These are phyloP conservation scores for Sebastes steindachneri DNA, from an alignment of 2,797 vertebrate genomes.

Conservation along the genomic window DNA sequence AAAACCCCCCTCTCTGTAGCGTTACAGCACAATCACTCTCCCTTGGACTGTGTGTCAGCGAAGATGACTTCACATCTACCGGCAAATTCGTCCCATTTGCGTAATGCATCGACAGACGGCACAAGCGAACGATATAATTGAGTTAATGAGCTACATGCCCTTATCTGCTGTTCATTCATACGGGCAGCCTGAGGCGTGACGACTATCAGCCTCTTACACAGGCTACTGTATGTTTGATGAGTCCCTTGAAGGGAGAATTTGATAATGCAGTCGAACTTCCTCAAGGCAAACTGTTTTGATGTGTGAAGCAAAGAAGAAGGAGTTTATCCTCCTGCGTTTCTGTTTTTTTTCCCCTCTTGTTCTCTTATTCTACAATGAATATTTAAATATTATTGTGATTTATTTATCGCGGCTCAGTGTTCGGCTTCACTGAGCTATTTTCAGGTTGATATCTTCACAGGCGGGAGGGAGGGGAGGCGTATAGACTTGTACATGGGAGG, in stretches of 20 bases:
- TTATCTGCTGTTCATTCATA: constrained; percentile 73
- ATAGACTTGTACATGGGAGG: constrained; percentile 33
- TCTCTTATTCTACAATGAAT: constrained; percentile 65
- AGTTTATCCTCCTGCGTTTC: constrained; percentile 45
- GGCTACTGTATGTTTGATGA: constrained; percentile 75
- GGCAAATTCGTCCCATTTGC: constrained; percentile 47
- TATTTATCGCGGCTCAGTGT: constrained; percentile 65
- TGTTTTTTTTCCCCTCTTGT: not conserved
- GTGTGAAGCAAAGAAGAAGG: constrained; percentile 40
- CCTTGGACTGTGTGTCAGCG: constrained; percentile 13
- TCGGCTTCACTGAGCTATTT: constrained; percentile 63
- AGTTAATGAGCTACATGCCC: constrained; percentile 73
- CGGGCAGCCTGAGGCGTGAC: constrained; percentile 63
- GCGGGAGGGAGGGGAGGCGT: constrained; percentile 18
- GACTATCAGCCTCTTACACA: constrained; percentile 68
- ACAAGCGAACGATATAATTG: constrained; percentile 66
- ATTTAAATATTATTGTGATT: constrained; percentile 69
- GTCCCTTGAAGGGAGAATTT: constrained; percentile 63
- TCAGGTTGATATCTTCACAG: constrained; percentile 64
- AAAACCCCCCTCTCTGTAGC: not conserved
- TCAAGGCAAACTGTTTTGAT: constrained; percentile 66
- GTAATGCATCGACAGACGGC: constrained; percentile 51
- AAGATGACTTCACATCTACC: constrained; percentile 45
- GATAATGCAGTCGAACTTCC: constrained; percentile 61
- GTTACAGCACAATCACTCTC: constrained; percentile 32